These are phyloP conservation scores for Tiliqua scincoides DNA, from an alignment of 2,113 vertebrate species.

Conservation along the genomic window DNA sequence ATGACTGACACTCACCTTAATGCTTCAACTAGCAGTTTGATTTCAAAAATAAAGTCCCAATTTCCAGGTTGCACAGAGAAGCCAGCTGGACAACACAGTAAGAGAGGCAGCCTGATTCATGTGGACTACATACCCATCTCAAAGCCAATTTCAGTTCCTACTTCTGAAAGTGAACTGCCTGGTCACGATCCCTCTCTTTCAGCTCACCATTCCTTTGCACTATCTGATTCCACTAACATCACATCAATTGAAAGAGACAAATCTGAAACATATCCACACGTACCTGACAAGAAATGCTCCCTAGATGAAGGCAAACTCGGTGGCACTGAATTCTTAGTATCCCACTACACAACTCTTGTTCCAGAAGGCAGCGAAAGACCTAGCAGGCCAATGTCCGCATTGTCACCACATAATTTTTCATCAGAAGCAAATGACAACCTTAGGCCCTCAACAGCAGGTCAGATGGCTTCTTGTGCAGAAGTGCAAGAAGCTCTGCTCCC, in stretches of 20 bases:
- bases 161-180: not conserved
- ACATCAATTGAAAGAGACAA: not conserved
- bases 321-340: not conserved
- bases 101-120: not conserved
- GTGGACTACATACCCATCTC: slow-evolving; percentile 36
- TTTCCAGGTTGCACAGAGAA: not conserved
- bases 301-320: not conserved
- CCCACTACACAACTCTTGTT: not conserved
- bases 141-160: slow-evolving; percentile 24
- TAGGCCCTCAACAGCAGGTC: not conserved
- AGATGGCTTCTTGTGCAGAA: too few species aligned
- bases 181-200: not conserved
- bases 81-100: not conserved
- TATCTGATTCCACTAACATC: not conserved
- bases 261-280: not conserved
- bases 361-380: not conserved
- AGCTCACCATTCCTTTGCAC: not conserved
- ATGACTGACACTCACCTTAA: not conserved
- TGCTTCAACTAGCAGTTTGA: not conserved
- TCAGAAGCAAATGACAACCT: not conserved
- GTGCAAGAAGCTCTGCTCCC: not conserved
- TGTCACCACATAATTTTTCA: not conserved
- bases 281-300: not conserved
- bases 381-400: not conserved
- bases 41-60: not conserved